Conservation (phyloP, 2,888 invertebrate genomes). For the Mechanitis mazaeus region DNA sequence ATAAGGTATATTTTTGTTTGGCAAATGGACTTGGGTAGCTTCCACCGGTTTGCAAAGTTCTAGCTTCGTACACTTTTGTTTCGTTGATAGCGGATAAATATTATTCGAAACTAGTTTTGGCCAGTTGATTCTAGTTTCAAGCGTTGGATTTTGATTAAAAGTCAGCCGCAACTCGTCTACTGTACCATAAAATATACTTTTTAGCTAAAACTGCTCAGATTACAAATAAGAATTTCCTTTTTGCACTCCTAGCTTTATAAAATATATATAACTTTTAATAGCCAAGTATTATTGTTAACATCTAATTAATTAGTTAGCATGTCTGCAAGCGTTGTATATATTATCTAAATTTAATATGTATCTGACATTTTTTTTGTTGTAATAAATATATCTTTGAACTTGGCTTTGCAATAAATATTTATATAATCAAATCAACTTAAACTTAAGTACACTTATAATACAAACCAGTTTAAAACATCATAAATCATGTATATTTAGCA, state of each 20-base stretch:
- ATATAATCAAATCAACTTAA: too few relatives aligned
- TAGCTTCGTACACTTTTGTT: slow-evolving; percentile 54
- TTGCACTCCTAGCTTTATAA: not conserved
- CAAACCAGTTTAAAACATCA: not conserved
- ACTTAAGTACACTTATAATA: too few relatives aligned
- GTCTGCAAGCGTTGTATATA: not conserved
- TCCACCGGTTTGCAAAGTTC: slow-evolving; percentile 43
- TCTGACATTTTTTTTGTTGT: too few relatives aligned
- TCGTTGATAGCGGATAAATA: slow-evolving; percentile 58
- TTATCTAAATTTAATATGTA: too few relatives aligned
- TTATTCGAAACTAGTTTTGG: slow-evolving; percentile 55
- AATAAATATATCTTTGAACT: too few relatives aligned
- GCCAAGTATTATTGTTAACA: not conserved
- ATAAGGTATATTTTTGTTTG: slow-evolving; percentile 36
- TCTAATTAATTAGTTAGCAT: not conserved
- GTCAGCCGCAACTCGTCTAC: slow-evolving; percentile 27
- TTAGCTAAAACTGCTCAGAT: slow-evolving; percentile 27
- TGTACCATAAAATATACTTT: slow-evolving; percentile 19
- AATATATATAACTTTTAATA: slow-evolving; percentile 2
- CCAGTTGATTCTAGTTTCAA: slow-evolving; percentile 50
- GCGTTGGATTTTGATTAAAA: slow-evolving; percentile 51
- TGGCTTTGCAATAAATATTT: too few relatives aligned
- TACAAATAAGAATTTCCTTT: slow-evolving; percentile 28
- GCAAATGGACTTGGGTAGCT: slow-evolving; percentile 25
- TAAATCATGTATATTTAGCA: slow-evolving; percentile 16